Evolutionary conservation across 2,797 vertebrate species (phyloP).

Genomic region (Spinus olivaceus): DNA sequence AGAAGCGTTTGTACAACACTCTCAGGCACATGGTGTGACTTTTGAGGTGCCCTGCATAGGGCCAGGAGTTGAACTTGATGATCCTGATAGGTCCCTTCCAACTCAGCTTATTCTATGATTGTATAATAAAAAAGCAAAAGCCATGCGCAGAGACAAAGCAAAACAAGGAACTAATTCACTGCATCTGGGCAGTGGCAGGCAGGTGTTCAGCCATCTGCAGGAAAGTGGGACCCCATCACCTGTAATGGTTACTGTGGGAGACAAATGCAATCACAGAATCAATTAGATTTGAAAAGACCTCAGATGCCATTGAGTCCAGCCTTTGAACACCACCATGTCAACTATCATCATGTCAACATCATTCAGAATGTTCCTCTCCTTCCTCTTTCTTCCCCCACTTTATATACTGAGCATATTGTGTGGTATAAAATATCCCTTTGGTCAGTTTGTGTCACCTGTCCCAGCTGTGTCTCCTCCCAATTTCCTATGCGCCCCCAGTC

Average conservation of each 20-base stretch:
- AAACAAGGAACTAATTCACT: not conserved
- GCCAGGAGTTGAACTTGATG: not conserved
- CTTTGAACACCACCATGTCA: not conserved
- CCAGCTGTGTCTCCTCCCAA: not conserved
- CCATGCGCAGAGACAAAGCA: not conserved
- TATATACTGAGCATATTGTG: not conserved
- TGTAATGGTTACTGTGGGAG: not conserved
- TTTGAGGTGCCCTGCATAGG: not conserved
- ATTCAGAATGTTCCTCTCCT: not conserved
- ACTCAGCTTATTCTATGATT: rapidly evolving
- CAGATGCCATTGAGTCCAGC: not conserved
- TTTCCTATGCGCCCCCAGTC: rapidly evolving
- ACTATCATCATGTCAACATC: not conserved
- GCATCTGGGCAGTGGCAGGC: not conserved
- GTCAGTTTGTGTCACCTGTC: not conserved
- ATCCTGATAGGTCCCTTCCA: not conserved
- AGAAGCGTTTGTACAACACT: not conserved
- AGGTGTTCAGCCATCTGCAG: not conserved
- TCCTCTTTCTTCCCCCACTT: not conserved
- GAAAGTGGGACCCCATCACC: not conserved
- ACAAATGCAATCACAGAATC: not conserved
- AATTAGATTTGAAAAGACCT: not conserved
- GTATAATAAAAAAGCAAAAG: not conserved
- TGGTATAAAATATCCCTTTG: not conserved
- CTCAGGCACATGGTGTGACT: not conserved